Conservation (phyloP, 2,888 invertebrate species). For the Phania funesta region DNA sequence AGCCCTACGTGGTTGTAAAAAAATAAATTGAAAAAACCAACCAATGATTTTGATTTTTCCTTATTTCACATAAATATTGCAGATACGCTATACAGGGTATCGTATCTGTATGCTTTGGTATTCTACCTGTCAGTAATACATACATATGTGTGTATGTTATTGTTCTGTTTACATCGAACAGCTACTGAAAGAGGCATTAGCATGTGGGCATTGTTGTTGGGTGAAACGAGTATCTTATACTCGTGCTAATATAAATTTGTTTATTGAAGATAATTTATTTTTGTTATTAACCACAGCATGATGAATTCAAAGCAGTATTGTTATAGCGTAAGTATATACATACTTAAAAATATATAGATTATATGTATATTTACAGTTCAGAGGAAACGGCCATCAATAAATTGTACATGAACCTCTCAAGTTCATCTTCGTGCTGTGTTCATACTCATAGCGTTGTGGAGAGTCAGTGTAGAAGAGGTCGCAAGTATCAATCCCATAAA, state of each 20-base stretch:
- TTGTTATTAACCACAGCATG: background rate
- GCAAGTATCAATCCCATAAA: too few relatives aligned
- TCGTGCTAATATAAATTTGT: background rate
- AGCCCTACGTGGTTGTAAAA: background rate
- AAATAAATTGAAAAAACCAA: too few relatives aligned
- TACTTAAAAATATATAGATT: background rate
- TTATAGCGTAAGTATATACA: background rate
- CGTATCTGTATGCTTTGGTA: background rate
- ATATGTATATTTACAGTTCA: background rate
- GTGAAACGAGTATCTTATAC: constrained; percentile 16
- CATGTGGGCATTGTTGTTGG: constrained; percentile 36
- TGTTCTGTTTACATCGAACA: background rate
- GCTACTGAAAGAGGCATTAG: background rate
- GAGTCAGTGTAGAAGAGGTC: too few relatives aligned
- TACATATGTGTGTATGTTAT: background rate
- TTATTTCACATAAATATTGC: background rate
- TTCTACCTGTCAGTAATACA: constrained; percentile 28
- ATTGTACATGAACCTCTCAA: background rate
- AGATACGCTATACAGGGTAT: too few relatives aligned
- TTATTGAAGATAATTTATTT: background rate
- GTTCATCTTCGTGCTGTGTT: background rate
- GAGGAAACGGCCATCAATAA: background rate
- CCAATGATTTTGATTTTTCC: too few relatives aligned
- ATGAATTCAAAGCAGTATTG: background rate
- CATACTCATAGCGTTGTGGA: too few relatives aligned